These are phyloP conservation scores for Thinocorus orbignyianus DNA, from an alignment of 2,113 vertebrate genomes.

Conservation along the genomic window DNA sequence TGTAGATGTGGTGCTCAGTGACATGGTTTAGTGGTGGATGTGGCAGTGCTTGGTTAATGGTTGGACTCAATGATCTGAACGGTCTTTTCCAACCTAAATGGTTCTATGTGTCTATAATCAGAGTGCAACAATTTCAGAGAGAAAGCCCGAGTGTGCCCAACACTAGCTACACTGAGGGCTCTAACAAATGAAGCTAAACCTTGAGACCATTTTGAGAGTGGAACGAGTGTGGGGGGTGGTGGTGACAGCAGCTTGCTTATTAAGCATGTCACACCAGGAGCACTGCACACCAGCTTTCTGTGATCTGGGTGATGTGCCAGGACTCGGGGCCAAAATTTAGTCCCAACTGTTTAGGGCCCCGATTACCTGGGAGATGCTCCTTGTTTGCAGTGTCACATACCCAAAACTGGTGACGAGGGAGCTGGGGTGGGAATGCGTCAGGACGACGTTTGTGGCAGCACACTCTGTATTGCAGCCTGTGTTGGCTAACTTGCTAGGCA, in stretches of 20 bases:
- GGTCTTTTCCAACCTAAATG: background rate
- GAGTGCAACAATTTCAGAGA: background rate
- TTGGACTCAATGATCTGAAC: background rate
- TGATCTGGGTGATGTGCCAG: background rate
- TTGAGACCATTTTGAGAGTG: background rate
- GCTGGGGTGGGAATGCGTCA: conserved; percentile 34
- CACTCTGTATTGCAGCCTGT: background rate
- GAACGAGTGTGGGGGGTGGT: background rate
- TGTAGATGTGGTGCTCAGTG: background rate
- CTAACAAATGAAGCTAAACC: background rate
- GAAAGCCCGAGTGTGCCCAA: background rate
- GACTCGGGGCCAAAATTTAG: background rate
- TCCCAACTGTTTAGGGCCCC: background rate
- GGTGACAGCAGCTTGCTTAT: background rate
- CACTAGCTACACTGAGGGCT: background rate
- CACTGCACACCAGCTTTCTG: background rate
- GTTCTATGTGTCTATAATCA: background rate
- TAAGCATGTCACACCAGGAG: background rate
- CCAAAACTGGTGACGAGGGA: conserved; percentile 27
- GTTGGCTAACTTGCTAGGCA: conserved; percentile 52
- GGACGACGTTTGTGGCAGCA: conserved; percentile 31
- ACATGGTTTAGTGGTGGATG: background rate
- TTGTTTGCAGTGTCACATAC: background rate
- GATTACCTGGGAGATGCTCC: conserved; percentile 40
- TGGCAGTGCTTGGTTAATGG: background rate